These are phyloP conservation scores for Yponomeuta cagnagella DNA, from an alignment of 2,888 invertebrate species.

Conservation along the genomic window DNA sequence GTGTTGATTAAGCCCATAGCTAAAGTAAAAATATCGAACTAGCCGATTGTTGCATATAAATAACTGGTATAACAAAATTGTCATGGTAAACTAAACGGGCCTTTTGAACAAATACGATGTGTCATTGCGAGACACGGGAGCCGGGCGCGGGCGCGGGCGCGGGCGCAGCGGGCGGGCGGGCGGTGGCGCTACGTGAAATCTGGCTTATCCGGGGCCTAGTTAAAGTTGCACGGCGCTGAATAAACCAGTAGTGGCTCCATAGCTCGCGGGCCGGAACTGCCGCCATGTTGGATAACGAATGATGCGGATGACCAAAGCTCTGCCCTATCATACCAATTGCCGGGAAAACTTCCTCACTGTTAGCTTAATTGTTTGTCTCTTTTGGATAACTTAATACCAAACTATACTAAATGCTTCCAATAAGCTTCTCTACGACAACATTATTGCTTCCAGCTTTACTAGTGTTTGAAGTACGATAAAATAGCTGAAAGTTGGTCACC, in stretches of 20 bases:
- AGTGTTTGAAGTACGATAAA: background rate
- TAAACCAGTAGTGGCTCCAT: background rate
- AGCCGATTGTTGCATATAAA: too few species aligned
- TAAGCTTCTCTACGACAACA: background rate
- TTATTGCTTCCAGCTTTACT: background rate
- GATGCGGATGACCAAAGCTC: background rate
- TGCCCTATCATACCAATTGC: too few species aligned
- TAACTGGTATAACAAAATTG: too few species aligned
- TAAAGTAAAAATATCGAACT: too few species aligned
- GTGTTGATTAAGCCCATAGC: too few species aligned
- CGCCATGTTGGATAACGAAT: conserved; percentile 2
- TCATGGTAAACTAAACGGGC: too few species aligned
- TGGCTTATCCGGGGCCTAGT: background rate
- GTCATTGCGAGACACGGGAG: background rate
- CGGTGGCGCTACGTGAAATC: background rate
- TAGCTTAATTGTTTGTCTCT: too few species aligned
- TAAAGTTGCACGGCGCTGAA: background rate
- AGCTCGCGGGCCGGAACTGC: background rate
- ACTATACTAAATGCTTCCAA: background rate
- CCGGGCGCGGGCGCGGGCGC: background rate
- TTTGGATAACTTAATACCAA: too few species aligned
- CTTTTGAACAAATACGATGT: background rate
- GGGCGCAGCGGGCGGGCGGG: background rate
- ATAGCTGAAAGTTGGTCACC: background rate
- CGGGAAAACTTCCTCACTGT: too few species aligned